These are phyloP conservation scores for Coenonympha arcania DNA, from an alignment of 2,888 invertebrate genomes.

Conservation along the genomic window DNA sequence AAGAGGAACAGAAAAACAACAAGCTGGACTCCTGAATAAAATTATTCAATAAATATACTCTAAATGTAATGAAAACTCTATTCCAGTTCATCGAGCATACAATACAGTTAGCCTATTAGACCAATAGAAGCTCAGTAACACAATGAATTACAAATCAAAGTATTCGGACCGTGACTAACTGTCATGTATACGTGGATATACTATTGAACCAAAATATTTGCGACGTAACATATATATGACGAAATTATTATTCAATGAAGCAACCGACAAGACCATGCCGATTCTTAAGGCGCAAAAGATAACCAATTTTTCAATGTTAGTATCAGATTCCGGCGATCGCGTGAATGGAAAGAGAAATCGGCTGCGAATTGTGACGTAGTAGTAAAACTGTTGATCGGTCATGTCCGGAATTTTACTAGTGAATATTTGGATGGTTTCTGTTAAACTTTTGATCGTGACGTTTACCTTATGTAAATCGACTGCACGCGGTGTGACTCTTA, in stretches of 20 bases:
- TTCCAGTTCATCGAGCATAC: constrained; percentile 14
- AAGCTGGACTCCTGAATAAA: neutral
- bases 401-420: constrained; percentile 8
- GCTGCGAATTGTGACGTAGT: constrained; percentile 23
- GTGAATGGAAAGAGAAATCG: constrained; percentile 61
- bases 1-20: neutral
- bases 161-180: constrained; percentile 42
- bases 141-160: constrained; percentile 38
- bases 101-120: constrained; percentile 22
- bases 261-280: neutral
- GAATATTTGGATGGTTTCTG: neutral
- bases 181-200: constrained; percentile 20
- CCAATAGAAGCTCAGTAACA: constrained; percentile 21
- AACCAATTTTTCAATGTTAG: constrained; percentile 9
- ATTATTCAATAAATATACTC: neutral
- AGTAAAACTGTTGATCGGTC: neutral
- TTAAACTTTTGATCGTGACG: neutral
- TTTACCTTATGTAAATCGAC: constrained; percentile 23
- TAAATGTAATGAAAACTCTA: constrained; percentile 2
- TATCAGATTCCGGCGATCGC: constrained; percentile 32
- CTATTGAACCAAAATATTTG: constrained; percentile 16
- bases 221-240: constrained; percentile 16
- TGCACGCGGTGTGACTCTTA: constrained; percentile 20
- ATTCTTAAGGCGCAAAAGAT: neutral
- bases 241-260: constrained; percentile 17